Conservation (phyloP, 1,140 invertebrate genomes). For the Bemisia tabaci region DNA sequence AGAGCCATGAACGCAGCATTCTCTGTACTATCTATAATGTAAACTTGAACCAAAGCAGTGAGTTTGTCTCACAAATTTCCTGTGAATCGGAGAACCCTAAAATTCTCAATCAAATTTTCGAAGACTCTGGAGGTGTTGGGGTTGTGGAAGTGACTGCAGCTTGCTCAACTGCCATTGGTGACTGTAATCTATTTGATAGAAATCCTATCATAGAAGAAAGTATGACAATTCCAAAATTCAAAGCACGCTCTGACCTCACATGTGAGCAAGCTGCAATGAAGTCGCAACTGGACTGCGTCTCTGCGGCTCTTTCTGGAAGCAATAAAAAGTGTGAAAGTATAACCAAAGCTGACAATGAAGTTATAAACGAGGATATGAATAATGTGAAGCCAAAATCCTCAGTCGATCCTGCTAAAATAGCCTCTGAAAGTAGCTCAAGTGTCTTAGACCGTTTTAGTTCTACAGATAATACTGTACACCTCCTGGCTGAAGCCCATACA, state of each 20-base stretch:
- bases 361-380: too few species aligned
- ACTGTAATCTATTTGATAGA: neutral
- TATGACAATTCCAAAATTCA: too few species aligned
- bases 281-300: too few species aligned
- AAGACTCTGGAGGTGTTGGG: neutral
- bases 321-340: too few species aligned
- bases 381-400: too few species aligned
- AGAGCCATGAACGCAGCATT: neutral
- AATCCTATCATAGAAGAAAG: neutral
- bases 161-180: neutral
- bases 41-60: neutral
- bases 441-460: neutral
- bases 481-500: neutral
- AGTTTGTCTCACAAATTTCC: neutral
- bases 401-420: neutral
- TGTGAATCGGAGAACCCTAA: neutral
- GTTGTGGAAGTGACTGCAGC: neutral
- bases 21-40: neutral
- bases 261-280: too few species aligned
- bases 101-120: neutral
- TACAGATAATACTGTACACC: neutral
- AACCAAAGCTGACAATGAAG: too few species aligned
- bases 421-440: neutral
- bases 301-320: too few species aligned
- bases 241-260: too few species aligned